phyloP scores from a whole-genome alignment of 2,113 vertebrate species.

The Andinoacara biseriatus region DNA sequence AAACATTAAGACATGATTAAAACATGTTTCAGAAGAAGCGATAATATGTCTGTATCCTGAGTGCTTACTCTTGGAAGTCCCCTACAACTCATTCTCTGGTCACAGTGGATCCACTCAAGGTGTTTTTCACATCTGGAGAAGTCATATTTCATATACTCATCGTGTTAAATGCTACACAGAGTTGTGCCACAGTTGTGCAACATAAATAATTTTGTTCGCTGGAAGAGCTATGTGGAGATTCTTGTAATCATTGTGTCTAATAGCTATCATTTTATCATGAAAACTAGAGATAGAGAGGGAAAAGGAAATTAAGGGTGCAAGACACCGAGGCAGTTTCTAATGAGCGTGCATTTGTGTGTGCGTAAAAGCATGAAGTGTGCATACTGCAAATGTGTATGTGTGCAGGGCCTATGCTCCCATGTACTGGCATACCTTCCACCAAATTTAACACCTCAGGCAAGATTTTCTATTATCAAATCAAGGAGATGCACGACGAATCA shows the following conservation, averaged over 20 bases:
- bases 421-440: background rate
- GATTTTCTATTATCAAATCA: background rate
- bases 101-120: background rate
- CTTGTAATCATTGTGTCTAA: constrained; percentile 9
- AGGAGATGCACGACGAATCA: background rate
- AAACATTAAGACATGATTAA: constrained; percentile 60
- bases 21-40: constrained; percentile 40
- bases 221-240: background rate
- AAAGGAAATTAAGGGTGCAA: background rate
- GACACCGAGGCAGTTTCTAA: background rate
- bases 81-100: background rate
- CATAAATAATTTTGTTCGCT: constrained; percentile 6
- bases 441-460: background rate
- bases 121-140: background rate
- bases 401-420: background rate
- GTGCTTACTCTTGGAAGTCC: background rate
- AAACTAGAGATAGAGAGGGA: background rate
- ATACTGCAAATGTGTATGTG: background rate
- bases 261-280: constrained; percentile 18
- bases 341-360: background rate
- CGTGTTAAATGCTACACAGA: background rate
- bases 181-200: constrained; percentile 2
- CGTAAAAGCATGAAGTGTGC: background rate
- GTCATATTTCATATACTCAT: background rate
- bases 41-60: background rate